These are phyloP conservation scores for Saccopteryx bilineata DNA, from an alignment of 2,113 vertebrate species.

Conservation along the genomic window DNA sequence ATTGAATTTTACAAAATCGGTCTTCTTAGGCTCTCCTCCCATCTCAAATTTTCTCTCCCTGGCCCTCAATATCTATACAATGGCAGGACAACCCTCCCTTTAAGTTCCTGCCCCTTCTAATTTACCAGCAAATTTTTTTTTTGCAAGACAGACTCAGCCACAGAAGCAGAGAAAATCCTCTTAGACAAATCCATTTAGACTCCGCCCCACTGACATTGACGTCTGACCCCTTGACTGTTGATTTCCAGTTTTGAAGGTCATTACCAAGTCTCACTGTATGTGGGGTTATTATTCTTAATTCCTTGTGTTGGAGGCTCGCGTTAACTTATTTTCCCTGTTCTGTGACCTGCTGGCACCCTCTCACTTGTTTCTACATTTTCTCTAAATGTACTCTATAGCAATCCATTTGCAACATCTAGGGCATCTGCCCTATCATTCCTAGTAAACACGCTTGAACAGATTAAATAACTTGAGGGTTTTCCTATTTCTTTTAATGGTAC, in stretches of 20 bases:
- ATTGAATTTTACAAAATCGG: neutral
- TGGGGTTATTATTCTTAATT: neutral
- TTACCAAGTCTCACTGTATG: neutral
- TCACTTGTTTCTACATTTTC: neutral
- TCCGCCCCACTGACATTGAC: neutral
- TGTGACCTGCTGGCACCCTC: neutral
- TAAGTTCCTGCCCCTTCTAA: neutral
- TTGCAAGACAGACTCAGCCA: neutral
- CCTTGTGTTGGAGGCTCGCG: rapidly evolving
- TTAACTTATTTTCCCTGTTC: neutral
- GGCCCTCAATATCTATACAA: neutral
- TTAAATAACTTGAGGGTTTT: neutral
- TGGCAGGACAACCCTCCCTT: neutral
- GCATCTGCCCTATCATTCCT: neutral
- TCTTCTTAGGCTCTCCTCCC: neutral
- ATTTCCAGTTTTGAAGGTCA: neutral
- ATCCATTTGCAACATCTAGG: too few relatives aligned
- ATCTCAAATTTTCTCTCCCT: neutral
- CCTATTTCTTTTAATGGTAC: neutral
- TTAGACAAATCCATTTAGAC: neutral
- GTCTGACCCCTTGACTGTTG: neutral
- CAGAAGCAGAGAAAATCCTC: neutral
- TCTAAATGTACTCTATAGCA: neutral
- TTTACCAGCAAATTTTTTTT: neutral
- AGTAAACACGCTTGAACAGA: neutral